Evolutionary conservation across 2,888 invertebrate genomes (phyloP).

Genomic region (Torymus tubicola): DNA sequence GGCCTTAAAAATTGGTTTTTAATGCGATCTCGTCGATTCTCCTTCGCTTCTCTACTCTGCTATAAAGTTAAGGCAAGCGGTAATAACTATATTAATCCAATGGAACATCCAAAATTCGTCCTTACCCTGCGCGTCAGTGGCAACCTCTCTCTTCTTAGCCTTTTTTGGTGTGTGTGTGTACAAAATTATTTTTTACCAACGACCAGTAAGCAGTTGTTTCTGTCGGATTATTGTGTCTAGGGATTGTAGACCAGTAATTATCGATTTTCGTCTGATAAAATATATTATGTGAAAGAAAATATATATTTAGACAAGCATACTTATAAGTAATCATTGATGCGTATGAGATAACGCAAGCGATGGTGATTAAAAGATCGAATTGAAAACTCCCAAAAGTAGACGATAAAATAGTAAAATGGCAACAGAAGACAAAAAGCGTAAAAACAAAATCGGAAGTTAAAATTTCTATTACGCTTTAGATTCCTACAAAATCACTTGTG

Average conservation of each 20-base stretch:
- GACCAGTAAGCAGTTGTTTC: too few species aligned
- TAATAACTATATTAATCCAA: conserved; percentile 75
- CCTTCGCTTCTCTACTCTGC: conserved; percentile 40
- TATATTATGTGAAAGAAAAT: background rate
- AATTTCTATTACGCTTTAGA: too few species aligned
- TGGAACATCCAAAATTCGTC: conserved; percentile 58
- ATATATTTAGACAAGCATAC: too few species aligned
- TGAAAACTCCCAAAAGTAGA: conserved; percentile 41
- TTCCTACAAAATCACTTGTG: too few species aligned
- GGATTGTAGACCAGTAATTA: conserved; percentile 28
- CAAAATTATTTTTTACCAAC: too few species aligned
- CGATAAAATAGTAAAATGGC: background rate
- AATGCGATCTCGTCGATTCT: conserved; percentile 70
- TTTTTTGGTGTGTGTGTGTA: background rate
- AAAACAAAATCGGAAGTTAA: too few species aligned
- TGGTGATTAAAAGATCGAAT: conserved; percentile 50
- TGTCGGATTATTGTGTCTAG: too few species aligned
- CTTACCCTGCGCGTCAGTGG: background rate
- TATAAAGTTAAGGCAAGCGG: conserved; percentile 63
- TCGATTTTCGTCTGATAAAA: conserved; percentile 49
- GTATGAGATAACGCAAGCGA: conserved; percentile 9
- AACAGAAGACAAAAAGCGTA: too few species aligned
- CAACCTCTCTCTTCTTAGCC: background rate
- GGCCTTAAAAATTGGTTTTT: conserved; percentile 76
- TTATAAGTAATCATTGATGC: too few species aligned